phyloP scores from a whole-genome alignment of 35 echinoderm and acorn worm species.

The Apostichopus japonicus region DNA sequence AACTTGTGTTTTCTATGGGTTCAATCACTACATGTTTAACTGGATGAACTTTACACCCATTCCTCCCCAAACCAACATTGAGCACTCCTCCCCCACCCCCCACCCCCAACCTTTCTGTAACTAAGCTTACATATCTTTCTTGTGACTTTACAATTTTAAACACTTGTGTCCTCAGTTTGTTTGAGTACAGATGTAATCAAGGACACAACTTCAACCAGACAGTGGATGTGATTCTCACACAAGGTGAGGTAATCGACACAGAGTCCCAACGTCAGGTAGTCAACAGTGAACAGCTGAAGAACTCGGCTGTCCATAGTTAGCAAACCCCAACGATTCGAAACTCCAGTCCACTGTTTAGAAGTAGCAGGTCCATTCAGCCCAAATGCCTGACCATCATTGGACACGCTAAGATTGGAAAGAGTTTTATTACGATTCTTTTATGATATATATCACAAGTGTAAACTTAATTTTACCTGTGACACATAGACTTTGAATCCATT shows the following conservation, averaged over 20 bases:
- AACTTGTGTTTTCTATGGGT: too few relatives aligned
- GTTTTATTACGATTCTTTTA: not conserved
- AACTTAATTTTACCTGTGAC: too few relatives aligned
- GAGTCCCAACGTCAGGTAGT: not conserved
- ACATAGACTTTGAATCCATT: too few relatives aligned
- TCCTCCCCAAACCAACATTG: too few relatives aligned
- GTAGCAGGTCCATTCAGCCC: slow-evolving; percentile 30
- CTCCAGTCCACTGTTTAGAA: not conserved
- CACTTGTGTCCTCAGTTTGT: slow-evolving; percentile 44
- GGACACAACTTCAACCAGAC: not conserved
- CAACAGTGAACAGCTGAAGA: slow-evolving; percentile 3
- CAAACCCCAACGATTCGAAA: not conserved
- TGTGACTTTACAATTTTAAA: not conserved
- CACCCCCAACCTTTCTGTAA: not conserved
- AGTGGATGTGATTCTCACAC: not conserved
- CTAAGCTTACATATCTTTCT: too few relatives aligned
- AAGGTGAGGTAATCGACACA: not conserved
- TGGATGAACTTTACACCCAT: too few relatives aligned
- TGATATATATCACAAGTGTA: too few relatives aligned
- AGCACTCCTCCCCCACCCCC: not conserved
- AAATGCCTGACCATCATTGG: slow-evolving; percentile 59
- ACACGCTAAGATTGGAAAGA: not conserved
- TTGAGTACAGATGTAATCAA: slow-evolving; percentile 42
- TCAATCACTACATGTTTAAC: too few relatives aligned
- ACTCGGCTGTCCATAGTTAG: not conserved